Evolutionary conservation across 2,888 invertebrate species (phyloP), one percentile per base, ranked within the genome.

Genomic region (Noctua comes): DNA sequence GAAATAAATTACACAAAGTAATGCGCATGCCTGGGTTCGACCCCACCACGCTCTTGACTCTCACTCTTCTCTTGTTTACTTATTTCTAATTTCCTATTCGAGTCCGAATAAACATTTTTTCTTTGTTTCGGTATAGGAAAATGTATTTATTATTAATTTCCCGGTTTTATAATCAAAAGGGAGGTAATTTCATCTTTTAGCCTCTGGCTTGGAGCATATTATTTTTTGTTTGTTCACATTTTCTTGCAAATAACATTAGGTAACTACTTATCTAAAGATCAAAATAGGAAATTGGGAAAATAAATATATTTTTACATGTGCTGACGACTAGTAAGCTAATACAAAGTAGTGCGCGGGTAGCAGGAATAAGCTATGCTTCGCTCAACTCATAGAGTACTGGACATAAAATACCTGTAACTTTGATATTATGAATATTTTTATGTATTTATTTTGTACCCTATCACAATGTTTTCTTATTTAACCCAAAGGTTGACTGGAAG

Each of bases 81-180:
- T 3, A 71, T 71, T 43, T 74, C 2, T 54, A 10, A 73, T 74
- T 74, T 74, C 5, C 31, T 74, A 5, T 18, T 4, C 24, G 5
- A 57, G 2, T 10, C 13, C 7, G 13, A 54, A 43, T 27, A 13
- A 71, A 36, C n/a, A n/a, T 0, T 48, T 16, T 69, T 48, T 46
- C n/a, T 68, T 27, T 10, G 13, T n/a, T 66, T 66, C n/a, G 8
- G 16, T 18, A 24, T 5, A 43, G 18, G 11, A 24, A 66, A 68
- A 18, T 27, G n/a, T 43, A n/a, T 64, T 64, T 64, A 27, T 18
- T 27, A 18, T 43, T 43, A 10, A 43, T 68, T 27, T 68, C n/a
- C 18, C 43, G 43, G 8, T 10, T 64, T 73, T 21, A 24, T 27
- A 43, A 40, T n/a, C 2, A 51, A 78, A 51, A n/a, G 4, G 10